phyloP scores from a whole-genome alignment of 2,113 vertebrate genomes.

The Ptilorrhoa leucosticta region DNA sequence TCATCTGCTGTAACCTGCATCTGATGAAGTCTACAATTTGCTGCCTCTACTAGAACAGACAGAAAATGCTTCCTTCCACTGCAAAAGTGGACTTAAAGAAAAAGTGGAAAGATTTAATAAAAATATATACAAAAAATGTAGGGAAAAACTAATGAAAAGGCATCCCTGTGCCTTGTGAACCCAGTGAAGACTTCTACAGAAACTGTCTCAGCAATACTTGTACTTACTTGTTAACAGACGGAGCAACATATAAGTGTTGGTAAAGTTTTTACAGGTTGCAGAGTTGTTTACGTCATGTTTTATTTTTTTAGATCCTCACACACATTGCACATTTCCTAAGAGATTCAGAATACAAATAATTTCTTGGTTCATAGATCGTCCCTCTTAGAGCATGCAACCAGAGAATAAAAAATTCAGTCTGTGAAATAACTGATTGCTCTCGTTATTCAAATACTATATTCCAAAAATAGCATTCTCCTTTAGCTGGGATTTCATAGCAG shows the following conservation, averaged over 20 bases:
- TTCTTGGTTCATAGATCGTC: background rate
- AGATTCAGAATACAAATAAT: background rate
- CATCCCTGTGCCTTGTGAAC: background rate
- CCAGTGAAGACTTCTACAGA: background rate
- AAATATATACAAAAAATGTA: background rate
- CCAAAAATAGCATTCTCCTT: background rate
- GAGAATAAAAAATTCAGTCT: background rate
- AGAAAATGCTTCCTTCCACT: background rate
- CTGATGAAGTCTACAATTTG: background rate
- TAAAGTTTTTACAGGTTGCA: background rate
- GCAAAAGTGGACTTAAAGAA: background rate
- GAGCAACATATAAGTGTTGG: rapidly evolving
- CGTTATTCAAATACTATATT: background rate
- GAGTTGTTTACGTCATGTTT: background rate
- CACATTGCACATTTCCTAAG: background rate
- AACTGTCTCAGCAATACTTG: background rate
- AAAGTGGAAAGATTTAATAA: background rate
- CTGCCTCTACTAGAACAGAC: background rate
- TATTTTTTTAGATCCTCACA: background rate
- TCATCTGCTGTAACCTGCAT: background rate
- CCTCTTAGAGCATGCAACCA: background rate
- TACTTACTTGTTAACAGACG: background rate
- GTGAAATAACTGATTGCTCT: background rate
- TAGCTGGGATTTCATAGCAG: background rate
- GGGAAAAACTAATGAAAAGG: background rate